Percentiles rank a stretch among this genome's conserved stretches.
phyloP scores from a whole-genome alignment of 1,140 invertebrate species.

The Chlorops oryzae region DNA sequence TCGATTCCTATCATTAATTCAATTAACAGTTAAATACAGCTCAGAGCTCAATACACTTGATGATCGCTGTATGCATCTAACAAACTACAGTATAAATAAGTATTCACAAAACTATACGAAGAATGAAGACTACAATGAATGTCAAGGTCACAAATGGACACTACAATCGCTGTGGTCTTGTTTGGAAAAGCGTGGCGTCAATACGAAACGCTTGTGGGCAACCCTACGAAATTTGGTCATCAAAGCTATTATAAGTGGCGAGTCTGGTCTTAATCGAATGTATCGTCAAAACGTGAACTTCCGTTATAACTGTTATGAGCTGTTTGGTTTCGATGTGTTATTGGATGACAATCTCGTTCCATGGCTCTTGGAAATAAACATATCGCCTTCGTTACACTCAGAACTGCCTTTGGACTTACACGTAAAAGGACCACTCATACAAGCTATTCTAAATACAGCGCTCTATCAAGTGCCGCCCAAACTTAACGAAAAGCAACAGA shows the following conservation, averaged over 20 bases:
- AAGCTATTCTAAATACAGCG: constrained; percentile 85
- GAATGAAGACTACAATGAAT: constrained; percentile 78
- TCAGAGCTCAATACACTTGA: constrained; percentile 70
- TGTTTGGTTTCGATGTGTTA: constrained; percentile 78
- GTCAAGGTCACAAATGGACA: constrained; percentile 87
- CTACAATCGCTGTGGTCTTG: constrained; percentile 70
- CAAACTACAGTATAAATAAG: constrained; percentile 98
- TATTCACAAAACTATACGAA: constrained; percentile 76
- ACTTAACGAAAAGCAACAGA: constrained; percentile 49
- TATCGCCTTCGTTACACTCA: constrained; percentile 90
- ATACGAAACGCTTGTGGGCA: constrained; percentile 74
- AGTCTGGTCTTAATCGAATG: constrained; percentile 64
- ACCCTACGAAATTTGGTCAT: constrained; percentile 72
- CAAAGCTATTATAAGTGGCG: constrained; percentile 76
- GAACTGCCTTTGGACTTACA: constrained; percentile 85
- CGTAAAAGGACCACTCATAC: constrained; percentile 89
- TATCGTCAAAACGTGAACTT: constrained; percentile 65
- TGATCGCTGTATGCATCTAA: constrained; percentile 95
- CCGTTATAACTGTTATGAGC: constrained; percentile 71
- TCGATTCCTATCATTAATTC: constrained; percentile 23
- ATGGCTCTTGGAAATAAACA: constrained; percentile 95
- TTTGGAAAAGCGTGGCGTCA: constrained; percentile 62
- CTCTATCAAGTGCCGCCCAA: constrained; percentile 65
- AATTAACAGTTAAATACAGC: constrained; percentile 67
- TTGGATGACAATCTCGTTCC: constrained; percentile 79